phyloP scores from a whole-genome alignment of 2,888 invertebrate genomes.

The Netelia fuscicornis region DNA sequence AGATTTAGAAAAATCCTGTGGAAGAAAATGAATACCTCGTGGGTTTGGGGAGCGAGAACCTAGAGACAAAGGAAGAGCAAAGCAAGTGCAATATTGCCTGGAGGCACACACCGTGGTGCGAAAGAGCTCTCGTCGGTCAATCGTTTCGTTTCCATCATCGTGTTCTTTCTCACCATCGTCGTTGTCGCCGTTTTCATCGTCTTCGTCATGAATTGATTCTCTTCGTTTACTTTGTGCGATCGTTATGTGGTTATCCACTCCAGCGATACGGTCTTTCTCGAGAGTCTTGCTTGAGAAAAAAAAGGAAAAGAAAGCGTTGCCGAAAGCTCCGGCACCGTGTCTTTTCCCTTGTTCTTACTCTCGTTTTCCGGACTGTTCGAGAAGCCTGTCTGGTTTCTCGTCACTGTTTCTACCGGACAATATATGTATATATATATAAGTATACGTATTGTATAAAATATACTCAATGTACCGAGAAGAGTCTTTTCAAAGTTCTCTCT shows the following conservation, averaged over 20 bases:
- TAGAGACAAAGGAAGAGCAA: conserved; percentile 53
- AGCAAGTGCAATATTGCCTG: conserved; percentile 23
- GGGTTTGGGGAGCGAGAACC: conserved; percentile 25
- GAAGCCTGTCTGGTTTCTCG: conserved; percentile 39
- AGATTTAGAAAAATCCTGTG: neutral
- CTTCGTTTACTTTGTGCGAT: conserved; percentile 57
- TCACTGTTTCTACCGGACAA: conserved; percentile 37
- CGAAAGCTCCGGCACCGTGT: conserved; percentile 16
- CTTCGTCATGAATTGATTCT: conserved; percentile 55
- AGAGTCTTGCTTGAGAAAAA: conserved; percentile 36
- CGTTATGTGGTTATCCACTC: conserved; percentile 6
- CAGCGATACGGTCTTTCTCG: conserved; percentile 35
- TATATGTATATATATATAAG: neutral
- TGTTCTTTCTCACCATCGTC: conserved; percentile 39
- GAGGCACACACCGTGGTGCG: conserved; percentile 1
- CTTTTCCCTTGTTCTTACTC: conserved; percentile 28
- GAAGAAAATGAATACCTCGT: conserved; percentile 10
- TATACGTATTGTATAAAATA: neutral
- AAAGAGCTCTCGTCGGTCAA: conserved; percentile 37
- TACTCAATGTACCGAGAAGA: neutral
- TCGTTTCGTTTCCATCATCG: conserved; percentile 48
- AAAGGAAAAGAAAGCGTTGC: neutral
- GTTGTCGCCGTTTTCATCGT: conserved; percentile 23
- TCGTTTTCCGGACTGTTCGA: conserved; percentile 28
- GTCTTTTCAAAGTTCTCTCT: conserved; percentile 32